Evolutionary conservation across 2,888 invertebrate genomes (phyloP), one percentile per base, ranked within the genome.

Genomic region (Loripinus fragilis): DNA sequence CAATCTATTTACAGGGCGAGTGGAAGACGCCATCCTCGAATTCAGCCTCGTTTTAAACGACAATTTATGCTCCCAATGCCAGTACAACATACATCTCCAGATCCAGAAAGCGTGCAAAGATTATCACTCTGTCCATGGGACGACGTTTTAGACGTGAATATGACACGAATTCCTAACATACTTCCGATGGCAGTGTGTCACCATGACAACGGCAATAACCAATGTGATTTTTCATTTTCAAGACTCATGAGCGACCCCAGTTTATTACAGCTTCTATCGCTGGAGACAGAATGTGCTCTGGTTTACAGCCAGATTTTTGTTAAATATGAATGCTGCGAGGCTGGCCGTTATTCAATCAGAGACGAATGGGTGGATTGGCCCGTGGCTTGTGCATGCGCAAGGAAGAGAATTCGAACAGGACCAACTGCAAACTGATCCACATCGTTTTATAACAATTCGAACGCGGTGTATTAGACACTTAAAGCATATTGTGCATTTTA

Each of bases 281-380:
- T 74, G 15, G 71, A 78, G 25, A 83, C 80, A 0, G 83, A 80
- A 45, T 83, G 83, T 75, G 83, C 80, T 7, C n/a, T 81, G 17
- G 60, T 81, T 8, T 71, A 81, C 42, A 35, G 35, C 7, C 45
- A 48, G 15, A 66, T 55, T 15, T 17, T 69, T 41, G 69, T 83
- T 10, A 33, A 65, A 3, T 41, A 60, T 7, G 83, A 83, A 42
- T 76, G 76, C 23, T 83, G 83, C 72, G 73, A 74, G 10, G 64
- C 71, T 20, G 83, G 83, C 10, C 42, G 5, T 20, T 83, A 80
- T 28, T 23, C 30, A 1, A 55, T 8, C 15, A 35, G 20, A 10
- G 8, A 7, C n/a, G 66, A 68, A 23, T 66, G 76, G 66, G 38
- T 81, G 7, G 74, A 80, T 8, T 83, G 83, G 83, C 83, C 83